phyloP scores from a whole-genome alignment of 92 coral and sea anemone species.

The Meandrina meandrites region DNA sequence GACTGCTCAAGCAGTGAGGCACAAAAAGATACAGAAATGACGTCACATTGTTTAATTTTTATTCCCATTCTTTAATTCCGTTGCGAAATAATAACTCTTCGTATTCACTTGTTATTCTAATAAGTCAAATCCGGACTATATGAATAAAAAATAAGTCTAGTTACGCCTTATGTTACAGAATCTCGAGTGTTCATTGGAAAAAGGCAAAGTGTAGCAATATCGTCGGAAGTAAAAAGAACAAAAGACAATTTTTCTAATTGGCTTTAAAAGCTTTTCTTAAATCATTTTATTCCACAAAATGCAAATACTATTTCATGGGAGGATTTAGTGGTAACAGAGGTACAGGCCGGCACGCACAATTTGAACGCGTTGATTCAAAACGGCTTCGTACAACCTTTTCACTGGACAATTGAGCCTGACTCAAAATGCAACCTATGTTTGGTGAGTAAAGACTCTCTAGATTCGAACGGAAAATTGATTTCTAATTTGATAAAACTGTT shows the following conservation, averaged over 20 bases:
- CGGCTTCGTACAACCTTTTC: too few relatives aligned
- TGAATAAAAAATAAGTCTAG: neutral
- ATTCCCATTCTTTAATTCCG: neutral
- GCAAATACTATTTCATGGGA: neutral
- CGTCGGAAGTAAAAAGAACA: neutral
- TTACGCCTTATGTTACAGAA: neutral
- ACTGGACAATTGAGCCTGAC: neutral
- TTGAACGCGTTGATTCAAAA: too few relatives aligned
- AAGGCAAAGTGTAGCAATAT: neutral
- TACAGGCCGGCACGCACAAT: neutral
- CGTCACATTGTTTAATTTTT: neutral
- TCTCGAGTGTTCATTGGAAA: neutral
- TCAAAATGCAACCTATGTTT: neutral
- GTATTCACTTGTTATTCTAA: neutral
- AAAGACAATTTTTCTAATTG: neutral
- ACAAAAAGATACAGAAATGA: neutral
- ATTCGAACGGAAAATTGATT: neutral
- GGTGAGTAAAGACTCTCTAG: neutral
- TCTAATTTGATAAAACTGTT: neutral
- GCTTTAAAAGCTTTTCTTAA: neutral
- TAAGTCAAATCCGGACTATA: neutral
- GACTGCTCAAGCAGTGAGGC: neutral
- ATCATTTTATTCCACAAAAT: neutral
- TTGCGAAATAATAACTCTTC: neutral
- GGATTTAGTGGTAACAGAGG: neutral